Conservation (phyloP, 2,113 vertebrate genomes). For the Lepisosteus osseus region DNA sequence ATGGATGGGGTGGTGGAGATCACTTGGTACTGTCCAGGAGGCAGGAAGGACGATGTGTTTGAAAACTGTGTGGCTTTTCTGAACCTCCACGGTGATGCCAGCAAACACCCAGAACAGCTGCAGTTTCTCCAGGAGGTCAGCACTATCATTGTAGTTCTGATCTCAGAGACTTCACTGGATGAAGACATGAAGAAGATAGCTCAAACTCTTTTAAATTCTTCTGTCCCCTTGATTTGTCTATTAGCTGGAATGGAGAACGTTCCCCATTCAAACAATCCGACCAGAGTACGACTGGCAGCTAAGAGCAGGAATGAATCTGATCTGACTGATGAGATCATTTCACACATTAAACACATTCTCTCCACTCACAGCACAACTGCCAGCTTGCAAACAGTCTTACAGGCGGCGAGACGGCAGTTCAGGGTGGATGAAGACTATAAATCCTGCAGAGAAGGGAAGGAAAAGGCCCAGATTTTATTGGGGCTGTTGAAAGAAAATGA, state of each 20-base stretch:
- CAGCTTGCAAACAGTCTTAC: conserved; percentile 29
- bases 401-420: conserved; percentile 31
- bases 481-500: background rate
- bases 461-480: background rate
- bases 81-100: conserved; percentile 51
- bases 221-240: conserved; percentile 37
- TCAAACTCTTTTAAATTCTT: conserved; percentile 12
- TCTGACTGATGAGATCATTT: no score
- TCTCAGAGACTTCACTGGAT: conserved; percentile 18
- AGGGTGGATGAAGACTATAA: conserved; percentile 34
- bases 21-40: conserved; percentile 49
- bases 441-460: conserved; percentile 15
- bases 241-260: conserved; percentile 32
- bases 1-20: conserved; percentile 51
- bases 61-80: conserved; percentile 41
- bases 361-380: background rate
- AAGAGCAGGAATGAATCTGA: conserved; percentile 17
- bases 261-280: background rate
- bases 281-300: conserved; percentile 27
- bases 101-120: conserved; percentile 34
- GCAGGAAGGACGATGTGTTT: conserved; percentile 33
- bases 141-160: conserved; percentile 13
- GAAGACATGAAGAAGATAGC: conserved; percentile 22
- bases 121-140: conserved; percentile 31
- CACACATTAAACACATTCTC: conserved; percentile 8